Percentiles rank a stretch among this genome's conserved stretches.
phyloP scores from a whole-genome alignment of 2,113 vertebrate genomes.

The Microcebus ravelobensis region DNA sequence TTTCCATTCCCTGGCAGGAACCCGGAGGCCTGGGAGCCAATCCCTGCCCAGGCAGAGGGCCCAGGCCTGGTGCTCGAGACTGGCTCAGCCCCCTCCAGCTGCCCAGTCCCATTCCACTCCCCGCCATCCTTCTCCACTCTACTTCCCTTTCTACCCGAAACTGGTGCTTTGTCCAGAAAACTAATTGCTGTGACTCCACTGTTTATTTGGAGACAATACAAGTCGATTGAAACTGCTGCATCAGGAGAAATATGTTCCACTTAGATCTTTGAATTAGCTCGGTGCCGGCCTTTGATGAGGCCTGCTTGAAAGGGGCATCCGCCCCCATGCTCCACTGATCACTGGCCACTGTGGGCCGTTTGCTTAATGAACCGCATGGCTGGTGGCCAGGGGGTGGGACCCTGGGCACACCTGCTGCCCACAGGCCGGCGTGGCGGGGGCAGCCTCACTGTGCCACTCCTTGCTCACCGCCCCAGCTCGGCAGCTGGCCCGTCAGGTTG shows the following conservation, averaged over 20 bases:
- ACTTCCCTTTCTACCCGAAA: neutral
- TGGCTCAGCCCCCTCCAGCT: neutral
- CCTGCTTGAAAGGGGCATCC: neutral
- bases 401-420: conserved; percentile 29
- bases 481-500: neutral
- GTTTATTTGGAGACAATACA: conserved; percentile 72
- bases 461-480: neutral
- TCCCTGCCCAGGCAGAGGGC: neutral
- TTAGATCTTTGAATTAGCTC: conserved; percentile 68
- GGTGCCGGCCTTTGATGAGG: conserved; percentile 19
- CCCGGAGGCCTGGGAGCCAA: neutral
- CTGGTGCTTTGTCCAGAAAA: conserved; percentile 37
- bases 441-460: neutral
- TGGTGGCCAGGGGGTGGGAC: neutral
- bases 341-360: conserved; percentile 50
- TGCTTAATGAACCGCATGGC: conserved; percentile 65
- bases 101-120: neutral
- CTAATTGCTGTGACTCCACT: conserved; percentile 61
- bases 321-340: neutral
- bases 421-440: neutral
- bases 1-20: neutral
- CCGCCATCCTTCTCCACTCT: neutral
- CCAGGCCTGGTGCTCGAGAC: neutral
- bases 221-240: conserved; percentile 65
- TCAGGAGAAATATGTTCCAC: conserved; percentile 72